phyloP scores from a whole-genome alignment of 2,113 vertebrate genomes.

The Hoplias malabaricus region DNA sequence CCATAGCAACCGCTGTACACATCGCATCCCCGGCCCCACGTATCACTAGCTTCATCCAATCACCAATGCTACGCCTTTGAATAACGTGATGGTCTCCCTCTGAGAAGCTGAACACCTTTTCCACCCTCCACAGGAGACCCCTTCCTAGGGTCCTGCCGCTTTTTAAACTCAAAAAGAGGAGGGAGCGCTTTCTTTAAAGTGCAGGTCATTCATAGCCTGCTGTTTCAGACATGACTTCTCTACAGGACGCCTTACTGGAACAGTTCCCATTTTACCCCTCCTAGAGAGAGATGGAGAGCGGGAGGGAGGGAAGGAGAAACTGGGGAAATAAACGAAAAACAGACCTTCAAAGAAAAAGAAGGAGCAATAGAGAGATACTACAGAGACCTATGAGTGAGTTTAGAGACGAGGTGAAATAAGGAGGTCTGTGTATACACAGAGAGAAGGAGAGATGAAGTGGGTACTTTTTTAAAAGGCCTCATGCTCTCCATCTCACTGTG shows the following conservation, averaged over 20 bases:
- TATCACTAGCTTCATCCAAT: constrained; percentile 4
- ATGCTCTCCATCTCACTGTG: background rate
- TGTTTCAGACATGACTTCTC: constrained; percentile 48
- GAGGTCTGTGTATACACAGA: too few relatives aligned
- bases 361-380: background rate
- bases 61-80: background rate
- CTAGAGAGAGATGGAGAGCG: background rate
- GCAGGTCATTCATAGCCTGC: constrained; percentile 38
- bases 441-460: constrained; percentile 1
- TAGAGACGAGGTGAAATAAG: background rate
- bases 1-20: constrained; percentile 18
- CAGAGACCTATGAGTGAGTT: too few relatives aligned
- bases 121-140: background rate
- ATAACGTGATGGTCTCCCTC: background rate
- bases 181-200: constrained; percentile 28
- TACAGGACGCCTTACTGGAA: constrained; percentile 16
- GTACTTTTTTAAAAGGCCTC: background rate
- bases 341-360: background rate
- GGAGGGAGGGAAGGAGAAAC: background rate
- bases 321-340: background rate
- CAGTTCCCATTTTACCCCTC: background rate
- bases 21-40: background rate
- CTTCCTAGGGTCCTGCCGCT: background rate
- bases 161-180: constrained; percentile 25
- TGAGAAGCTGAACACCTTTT: background rate